Percentiles rank a stretch among this genome's conserved stretches.
These are phyloP conservation scores for Gymnobelideus leadbeateri DNA, from an alignment of 2,113 vertebrate genomes.

Conservation along the genomic window DNA sequence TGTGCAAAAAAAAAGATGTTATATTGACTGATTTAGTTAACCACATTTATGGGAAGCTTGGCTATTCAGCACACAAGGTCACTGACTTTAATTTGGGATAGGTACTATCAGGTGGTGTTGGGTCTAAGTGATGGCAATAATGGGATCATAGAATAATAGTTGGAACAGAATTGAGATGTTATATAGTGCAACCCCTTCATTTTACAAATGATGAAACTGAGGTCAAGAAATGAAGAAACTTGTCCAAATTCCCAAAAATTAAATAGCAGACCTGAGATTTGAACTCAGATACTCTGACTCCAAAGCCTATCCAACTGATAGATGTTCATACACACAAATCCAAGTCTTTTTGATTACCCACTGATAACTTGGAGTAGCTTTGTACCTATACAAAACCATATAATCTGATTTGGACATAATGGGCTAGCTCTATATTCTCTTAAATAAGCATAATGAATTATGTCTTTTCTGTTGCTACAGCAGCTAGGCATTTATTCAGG, in stretches of 20 bases:
- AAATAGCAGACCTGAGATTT: background rate
- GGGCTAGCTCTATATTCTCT: background rate
- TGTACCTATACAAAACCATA: background rate
- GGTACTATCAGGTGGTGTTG: background rate
- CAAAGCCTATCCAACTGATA: background rate
- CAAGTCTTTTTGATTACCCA: background rate
- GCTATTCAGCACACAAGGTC: background rate
- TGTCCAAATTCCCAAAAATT: background rate
- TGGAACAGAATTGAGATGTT: background rate
- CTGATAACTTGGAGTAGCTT: background rate
- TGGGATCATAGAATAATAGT: background rate
- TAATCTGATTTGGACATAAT: background rate
- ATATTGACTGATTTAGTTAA: background rate
- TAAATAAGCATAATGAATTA: background rate
- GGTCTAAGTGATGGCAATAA: background rate
- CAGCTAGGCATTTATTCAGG: background rate
- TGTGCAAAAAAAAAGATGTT: background rate
- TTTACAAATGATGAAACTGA: constrained; percentile 11
- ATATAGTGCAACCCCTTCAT: background rate
- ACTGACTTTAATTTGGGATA: background rate
- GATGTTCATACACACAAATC: background rate
- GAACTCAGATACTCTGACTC: background rate
- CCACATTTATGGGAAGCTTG: background rate
- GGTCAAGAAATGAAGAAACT: constrained; percentile 28
- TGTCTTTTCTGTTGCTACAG: background rate